A percentile compares a stretch with the other conserved stretches of the same genome.
phyloP scores from a whole-genome alignment of 1,140 invertebrate genomes.

The Chymomyza costata region DNA sequence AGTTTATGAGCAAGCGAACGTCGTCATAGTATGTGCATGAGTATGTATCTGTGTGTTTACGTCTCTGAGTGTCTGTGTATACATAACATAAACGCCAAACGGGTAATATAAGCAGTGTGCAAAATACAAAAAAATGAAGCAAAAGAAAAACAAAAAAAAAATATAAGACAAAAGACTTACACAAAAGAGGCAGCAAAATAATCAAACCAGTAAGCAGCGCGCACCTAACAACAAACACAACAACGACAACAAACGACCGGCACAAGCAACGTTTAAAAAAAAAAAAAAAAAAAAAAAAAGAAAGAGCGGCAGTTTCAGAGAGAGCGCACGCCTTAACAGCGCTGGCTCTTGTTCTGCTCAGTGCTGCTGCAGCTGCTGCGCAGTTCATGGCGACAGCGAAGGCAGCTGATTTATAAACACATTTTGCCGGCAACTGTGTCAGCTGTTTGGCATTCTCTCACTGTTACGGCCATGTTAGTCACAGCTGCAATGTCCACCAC shows the following conservation, averaged over 20 bases:
- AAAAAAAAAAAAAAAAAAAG: conserved; percentile 19
- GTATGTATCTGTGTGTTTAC: too few relatives aligned
- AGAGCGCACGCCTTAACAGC: conserved; percentile 3
- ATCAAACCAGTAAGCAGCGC: conserved; percentile 25
- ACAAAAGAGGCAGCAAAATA: too few relatives aligned
- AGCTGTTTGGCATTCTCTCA: conserved; percentile 43
- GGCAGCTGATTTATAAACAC: conserved; percentile 54
- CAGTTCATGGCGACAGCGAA: conserved; percentile 1
- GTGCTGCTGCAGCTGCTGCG: too few relatives aligned
- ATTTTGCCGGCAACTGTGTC: conserved; percentile 63
- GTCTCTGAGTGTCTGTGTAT: conserved; percentile 25
- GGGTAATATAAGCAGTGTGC: conserved; percentile 29
- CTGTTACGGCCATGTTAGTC: conserved; percentile 53
- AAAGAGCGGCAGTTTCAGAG: conserved; percentile 2
- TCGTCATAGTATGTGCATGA: conserved; percentile 1
- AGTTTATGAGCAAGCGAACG: conserved; percentile 18
- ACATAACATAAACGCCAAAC: conserved; percentile 36
- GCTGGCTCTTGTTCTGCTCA: too few relatives aligned
- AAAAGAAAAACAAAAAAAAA: conserved; percentile 25
- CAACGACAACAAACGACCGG: conserved; percentile 13
- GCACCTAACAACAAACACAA: conserved; percentile 21
- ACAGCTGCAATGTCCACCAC: conserved; percentile 30
- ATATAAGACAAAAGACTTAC: conserved; percentile 37
- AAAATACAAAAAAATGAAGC: conserved; percentile 17
- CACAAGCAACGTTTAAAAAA: conserved; percentile 36